These are phyloP conservation scores for Ctenopoma kingsleyae DNA, from an alignment of 2,797 vertebrate genomes.

Conservation along the genomic window DNA sequence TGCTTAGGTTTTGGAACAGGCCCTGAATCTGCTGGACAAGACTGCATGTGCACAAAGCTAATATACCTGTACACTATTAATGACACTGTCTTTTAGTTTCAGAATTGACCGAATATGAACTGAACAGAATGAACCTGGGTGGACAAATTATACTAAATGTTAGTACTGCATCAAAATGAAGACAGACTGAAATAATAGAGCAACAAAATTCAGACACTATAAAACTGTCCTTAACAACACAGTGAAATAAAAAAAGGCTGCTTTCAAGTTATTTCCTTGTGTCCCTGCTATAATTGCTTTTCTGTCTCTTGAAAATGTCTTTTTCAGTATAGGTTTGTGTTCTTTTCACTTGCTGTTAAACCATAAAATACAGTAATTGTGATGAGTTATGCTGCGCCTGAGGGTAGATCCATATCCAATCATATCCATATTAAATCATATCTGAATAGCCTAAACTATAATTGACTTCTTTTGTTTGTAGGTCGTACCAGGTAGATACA, in stretches of 20 bases:
- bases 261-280: neutral
- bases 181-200: constrained; percentile 16
- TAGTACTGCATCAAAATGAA: constrained; percentile 13
- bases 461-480: neutral
- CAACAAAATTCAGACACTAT: constrained; percentile 4
- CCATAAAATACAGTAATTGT: too few relatives aligned
- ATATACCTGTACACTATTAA: neutral
- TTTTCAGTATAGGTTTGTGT: neutral
- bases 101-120: constrained; percentile 12
- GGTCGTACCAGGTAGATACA: neutral
- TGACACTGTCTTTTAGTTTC: neutral
- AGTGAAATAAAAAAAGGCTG: neutral
- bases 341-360: neutral
- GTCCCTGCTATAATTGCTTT: too few relatives aligned
- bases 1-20: neutral
- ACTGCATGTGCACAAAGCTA: neutral
- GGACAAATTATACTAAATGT: constrained; percentile 7
- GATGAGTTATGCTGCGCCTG: too few relatives aligned
- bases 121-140: constrained; percentile 14
- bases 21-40: neutral
- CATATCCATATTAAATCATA: neutral
- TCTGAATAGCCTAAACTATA: neutral
- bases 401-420: too few relatives aligned
- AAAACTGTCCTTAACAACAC: constrained; percentile 5
- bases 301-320: neutral